Evolutionary conservation across 2,888 invertebrate genomes (phyloP), one percentile per base, ranked within the genome.

Genomic region (Meteorus colon): DNA sequence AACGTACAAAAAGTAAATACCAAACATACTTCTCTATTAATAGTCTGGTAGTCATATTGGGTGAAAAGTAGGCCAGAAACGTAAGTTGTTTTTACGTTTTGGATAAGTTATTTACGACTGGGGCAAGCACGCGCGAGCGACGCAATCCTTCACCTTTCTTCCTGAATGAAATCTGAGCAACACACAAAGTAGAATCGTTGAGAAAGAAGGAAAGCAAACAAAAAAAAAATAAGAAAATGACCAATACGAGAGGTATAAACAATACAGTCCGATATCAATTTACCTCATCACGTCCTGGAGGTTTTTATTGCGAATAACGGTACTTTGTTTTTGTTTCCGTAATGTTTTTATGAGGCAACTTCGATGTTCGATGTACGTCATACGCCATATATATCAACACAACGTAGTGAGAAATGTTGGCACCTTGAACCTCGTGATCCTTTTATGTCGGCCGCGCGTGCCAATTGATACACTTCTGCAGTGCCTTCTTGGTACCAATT

Each of bases 281-380:
- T 60, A 75, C 68, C 16, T 68, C 67, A 37, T 67, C 48, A 31
- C 16, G 63, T 55, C 69, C 82, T 83, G 55, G 59, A 62, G 37
- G 70, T 74, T 79, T 80, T 48, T 82, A 84, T 41, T 41, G 41
- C 84, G 83, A 84, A 84, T 86, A 86, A 85, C 86, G 86, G 86
- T 86, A 86, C 86, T 86, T 86, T 85, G 83, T 80, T 84, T 83
- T 82, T 81, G 82, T 78, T 82, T 82, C 79, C 72, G 69, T 75
- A 75, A 73, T 67, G 69, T 77, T 67, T 77, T 63, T 65, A 29
- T 59, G 34, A 24, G 19, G 34, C 65, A 37, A 31, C 19, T 4
- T 8, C 8, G 55, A 55, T 55, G 2, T 19, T 19, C 19, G 6
- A 55, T 55, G 19, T 55, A 63, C 63, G 63, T 63, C 63, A 34